Base-by-base conservation (phyloP, 2,888 invertebrate genomes). In the Stenichneumon culpator region DNA sequence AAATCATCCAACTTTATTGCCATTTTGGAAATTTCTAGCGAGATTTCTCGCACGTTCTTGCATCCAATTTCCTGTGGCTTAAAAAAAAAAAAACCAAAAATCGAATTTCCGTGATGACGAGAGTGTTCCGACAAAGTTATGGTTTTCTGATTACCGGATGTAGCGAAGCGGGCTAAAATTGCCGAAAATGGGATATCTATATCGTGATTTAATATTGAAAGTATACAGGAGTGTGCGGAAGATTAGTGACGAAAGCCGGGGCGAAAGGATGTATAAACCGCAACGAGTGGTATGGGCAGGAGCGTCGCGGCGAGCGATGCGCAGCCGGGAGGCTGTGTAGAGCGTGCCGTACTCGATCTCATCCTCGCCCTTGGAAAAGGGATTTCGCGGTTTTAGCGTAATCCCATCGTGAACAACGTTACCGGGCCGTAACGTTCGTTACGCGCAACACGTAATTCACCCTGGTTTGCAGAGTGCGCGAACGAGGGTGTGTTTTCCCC, bases 371-470 rank as follows among this genome's bases (percentile, higher is more conserved):
- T 70, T 86, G 88, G 88, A 89, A 86, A 81, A 86, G 87, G 88
- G 86, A 88, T 89, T 88, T 84, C 82, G 89, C 81, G 91, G 91
- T 90, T 91, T 91, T 88, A 90, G 73, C 89, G 87, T 90, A 90
- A 91, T 91, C 90, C 90, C 86, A 84, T 83, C 87, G 89, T 89
- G 91, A 91, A 91, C 91, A 91, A 91, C 89, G 90, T 90, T 90
- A 86, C 87, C 86, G 60, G 86, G 89, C 87, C 89, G 87, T 86
- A 89, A 89, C 88, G 90, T 89, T 90, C 88, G 88, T 90, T 89
- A 87, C 89, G 86, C 87, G 90, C 89, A 91, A 90, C 90, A 89
- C 90, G 91, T 90, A 90, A 91, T 91, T 91, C 88, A 87, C 87
- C 81, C 77, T 57, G 81, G 39, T 54, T 68, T 39, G 39, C 50